Evolutionary conservation across 35 echinoderm and acorn worm genomes (phyloP).

Genomic region (Amphiura filiformis): DNA sequence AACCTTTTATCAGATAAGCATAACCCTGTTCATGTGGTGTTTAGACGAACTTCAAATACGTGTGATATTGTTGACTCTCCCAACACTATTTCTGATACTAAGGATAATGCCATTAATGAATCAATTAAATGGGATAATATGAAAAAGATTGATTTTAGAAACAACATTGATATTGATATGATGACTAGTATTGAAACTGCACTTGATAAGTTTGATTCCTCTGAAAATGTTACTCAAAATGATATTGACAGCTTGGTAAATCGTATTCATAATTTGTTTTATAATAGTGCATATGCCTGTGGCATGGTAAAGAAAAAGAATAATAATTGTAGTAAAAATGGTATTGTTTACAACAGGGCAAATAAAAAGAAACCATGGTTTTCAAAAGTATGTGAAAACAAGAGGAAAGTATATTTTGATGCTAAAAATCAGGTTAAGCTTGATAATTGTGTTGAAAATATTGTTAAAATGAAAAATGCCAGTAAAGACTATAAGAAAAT

Average conservation of each 20-base stretch:
- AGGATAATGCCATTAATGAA: neutral
- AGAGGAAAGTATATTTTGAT: no score
- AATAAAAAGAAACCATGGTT: no score
- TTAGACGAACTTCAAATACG: neutral
- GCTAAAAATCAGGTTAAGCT: no score
- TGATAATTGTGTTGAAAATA: no score
- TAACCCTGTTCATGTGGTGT: neutral
- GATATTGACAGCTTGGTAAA: neutral
- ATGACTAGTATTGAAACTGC: neutral
- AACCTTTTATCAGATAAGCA: neutral
- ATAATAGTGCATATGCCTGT: neutral
- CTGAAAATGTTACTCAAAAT: neutral
- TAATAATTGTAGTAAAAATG: neutral
- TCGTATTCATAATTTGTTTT: neutral
- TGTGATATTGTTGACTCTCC: neutral
- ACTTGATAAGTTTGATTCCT: neutral
- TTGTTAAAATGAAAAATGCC: no score
- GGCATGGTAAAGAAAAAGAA: neutral
- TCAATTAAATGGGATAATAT: neutral
- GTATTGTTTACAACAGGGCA: no score
- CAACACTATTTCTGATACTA: neutral
- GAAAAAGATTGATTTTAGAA: neutral
- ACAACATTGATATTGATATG: neutral
- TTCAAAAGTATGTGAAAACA: no score
- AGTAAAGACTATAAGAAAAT: no score